Base-by-base conservation (phyloP, 2,113 vertebrate species). In the Asarcornis scutulata region DNA sequence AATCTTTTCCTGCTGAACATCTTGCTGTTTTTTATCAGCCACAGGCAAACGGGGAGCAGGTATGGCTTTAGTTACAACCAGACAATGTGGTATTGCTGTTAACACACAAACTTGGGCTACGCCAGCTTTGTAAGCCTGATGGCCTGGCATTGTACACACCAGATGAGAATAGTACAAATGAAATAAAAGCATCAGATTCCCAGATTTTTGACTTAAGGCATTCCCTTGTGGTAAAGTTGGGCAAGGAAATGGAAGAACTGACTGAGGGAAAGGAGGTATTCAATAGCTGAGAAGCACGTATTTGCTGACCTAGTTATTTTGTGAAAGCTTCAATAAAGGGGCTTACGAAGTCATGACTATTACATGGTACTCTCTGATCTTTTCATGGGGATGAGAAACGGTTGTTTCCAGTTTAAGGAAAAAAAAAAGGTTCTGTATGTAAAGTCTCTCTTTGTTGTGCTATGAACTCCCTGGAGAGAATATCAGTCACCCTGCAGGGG, bases 361-460 rank as follows among this genome's bases (percentile, higher is more conserved):
- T 95, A 95, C 96, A 96, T 91, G 91, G 93, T 85, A 84, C 50
- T 76, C 86, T 95, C 84, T 97, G 95, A 97, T 95, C 96, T 95
- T 94, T 95, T 92, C 91, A 91, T 40, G 74, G 94, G 66, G 89
- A 97, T 89, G 89, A 95, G 91, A 91, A 96, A 96, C 0, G 86
- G 81, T 95, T 97, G 94, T 95, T 97, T 94, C 86, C 77, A 91
- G 77, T 93, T 91, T 81, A 88, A 78, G 90, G 83, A 78, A 52
- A 27, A 22, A 73, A 86, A 38, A 95, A 87, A 89, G 29, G 68
- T 62, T 93, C 77, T 75, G 86, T 75, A 95, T 92, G 93, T 94
- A 94, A 93, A 97, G 81, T 89, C 58, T 76, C 17, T 79, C 48
- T 93, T 95, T 96, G 86, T 95, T 95, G 78, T 66, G 26, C 83